Percentiles rank a stretch among this genome's conserved stretches.
phyloP scores from a whole-genome alignment of 2,113 vertebrate genomes.

The Rhinolophus sinicus region DNA sequence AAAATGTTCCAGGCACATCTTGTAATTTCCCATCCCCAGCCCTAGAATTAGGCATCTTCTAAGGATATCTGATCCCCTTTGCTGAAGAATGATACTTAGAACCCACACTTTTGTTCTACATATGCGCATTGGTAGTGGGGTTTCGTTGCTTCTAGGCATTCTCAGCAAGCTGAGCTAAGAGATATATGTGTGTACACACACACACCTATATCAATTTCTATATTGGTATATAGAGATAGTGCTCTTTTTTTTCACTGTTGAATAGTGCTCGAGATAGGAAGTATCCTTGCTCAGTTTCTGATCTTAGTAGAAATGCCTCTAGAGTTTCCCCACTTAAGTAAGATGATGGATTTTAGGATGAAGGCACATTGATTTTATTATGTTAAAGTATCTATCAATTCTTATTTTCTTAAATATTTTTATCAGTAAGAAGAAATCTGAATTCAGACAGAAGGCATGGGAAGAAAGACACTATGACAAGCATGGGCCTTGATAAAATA shows the following conservation, averaged over 20 bases:
- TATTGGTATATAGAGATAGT: not conserved
- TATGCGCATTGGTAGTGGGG: not conserved
- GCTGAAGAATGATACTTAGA: not conserved
- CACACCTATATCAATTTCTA: not conserved
- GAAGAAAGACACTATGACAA: conserved; percentile 10
- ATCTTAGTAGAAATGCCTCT: not conserved
- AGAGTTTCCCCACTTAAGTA: not conserved
- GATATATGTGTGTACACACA: not conserved
- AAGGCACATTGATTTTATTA: not conserved
- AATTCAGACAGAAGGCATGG: not conserved
- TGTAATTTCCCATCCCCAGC: not conserved
- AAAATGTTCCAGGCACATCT: not conserved
- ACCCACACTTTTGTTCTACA: not conserved
- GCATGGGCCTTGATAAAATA: not conserved
- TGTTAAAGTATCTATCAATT: not conserved
- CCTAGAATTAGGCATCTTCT: not conserved
- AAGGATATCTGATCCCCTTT: not conserved
- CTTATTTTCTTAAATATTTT: not conserved
- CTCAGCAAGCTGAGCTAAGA: not conserved
- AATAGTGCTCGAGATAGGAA: not conserved
- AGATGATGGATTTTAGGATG: not conserved
- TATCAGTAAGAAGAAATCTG: not conserved
- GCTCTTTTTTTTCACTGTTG: not conserved
- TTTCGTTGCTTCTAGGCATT: not conserved
- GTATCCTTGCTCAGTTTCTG: not conserved